Base-by-base conservation (phyloP, 2,113 vertebrate genomes). In the Climacteris rufus region DNA sequence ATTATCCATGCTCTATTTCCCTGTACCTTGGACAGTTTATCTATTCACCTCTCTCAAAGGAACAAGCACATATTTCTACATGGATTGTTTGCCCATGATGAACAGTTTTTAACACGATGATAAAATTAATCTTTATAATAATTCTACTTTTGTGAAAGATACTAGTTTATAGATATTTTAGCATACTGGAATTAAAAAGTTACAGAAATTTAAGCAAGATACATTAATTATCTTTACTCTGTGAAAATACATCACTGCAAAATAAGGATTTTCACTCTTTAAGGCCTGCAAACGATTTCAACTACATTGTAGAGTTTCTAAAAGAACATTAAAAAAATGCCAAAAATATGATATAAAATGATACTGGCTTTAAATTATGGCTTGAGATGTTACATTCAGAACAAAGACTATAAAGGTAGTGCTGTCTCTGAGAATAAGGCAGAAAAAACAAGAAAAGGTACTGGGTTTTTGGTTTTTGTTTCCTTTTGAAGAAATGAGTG, bases 1-100 rank as follows among this genome's bases (percentile, higher is more conserved):
- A 99, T 99, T 99, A 99, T 98, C 94, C 97, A 98, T 97, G 99
- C 99, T 99, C 99, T 99, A 98, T 98, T 99, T 99, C 99, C 97
- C 97, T 94, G 95, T 98, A 98, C 97, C 98, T 98, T 98, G 96
- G 98, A 97, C 98, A 98, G 97, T 98, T 98, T 98, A 97, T 98
- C 98, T 98, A 97, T 97, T 98, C 97, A 97, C 97, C 97, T 98
- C 98, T 98, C 97, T 98, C 96, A 91, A 93, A 97, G 97, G 97
- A 96, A 90, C 95, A 96, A 94, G 66, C 96, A 94, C 92, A 92
- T 94, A 94, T 97, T 98, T 98, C 97, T 97, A 96, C 97, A 96
- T 93, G 95, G 97, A 94, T 95, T 97, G 96, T 94, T 97, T 97
- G 78, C 83, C 83, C 94, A 15, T 77, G 94, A 97, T 95, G 89